These are phyloP conservation scores for Caenorhabditis sp. DNA, from an alignment of 2,888 invertebrate genomes.

Conservation along the genomic window DNA sequence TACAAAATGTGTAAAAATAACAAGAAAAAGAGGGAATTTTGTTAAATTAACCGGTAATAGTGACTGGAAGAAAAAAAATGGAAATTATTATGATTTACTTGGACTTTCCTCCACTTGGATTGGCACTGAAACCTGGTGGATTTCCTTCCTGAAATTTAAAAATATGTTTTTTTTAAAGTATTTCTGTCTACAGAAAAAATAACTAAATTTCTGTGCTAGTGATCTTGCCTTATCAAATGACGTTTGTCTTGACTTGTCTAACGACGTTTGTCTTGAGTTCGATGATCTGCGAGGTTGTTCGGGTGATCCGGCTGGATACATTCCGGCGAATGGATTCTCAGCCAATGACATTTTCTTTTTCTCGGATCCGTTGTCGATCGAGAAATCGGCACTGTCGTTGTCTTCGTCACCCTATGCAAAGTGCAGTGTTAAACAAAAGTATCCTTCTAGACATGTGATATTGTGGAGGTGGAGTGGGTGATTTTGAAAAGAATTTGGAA, in stretches of 20 bases:
- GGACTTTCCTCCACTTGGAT: slow-evolving; percentile 30
- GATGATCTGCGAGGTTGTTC: slow-evolving; percentile 27
- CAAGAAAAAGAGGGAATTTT: neutral
- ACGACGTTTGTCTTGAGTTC: slow-evolving; percentile 2
- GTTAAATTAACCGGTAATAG: slow-evolving; percentile 20
- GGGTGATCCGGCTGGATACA: slow-evolving; percentile 43
- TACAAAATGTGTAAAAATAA: neutral
- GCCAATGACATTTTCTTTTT: slow-evolving; percentile 48
- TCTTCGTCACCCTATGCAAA: slow-evolving; percentile 8
- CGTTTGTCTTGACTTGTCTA: slow-evolving; percentile 23
- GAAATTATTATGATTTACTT: slow-evolving; percentile 6
- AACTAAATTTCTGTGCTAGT: neutral
- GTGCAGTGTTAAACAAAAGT: neutral
- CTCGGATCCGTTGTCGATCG: slow-evolving; percentile 29
- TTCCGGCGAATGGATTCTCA: slow-evolving; percentile 60
- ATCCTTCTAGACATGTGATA: slow-evolving; percentile 2
- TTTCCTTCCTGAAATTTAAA: slow-evolving; percentile 47
- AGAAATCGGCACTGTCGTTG: slow-evolving; percentile 35
- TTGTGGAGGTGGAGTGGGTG: slow-evolving; percentile 4
- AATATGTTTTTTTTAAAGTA: no score
- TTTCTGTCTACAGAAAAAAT: neutral
- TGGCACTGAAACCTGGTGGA: slow-evolving; percentile 41
- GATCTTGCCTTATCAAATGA: slow-evolving; percentile 37
- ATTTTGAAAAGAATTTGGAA: neutral
- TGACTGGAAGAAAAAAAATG: slow-evolving; percentile 8